Percentiles rank a stretch among this genome's conserved stretches.
These are phyloP conservation scores for Tachina lurida DNA, from an alignment of 2,888 invertebrate genomes.

Conservation along the genomic window DNA sequence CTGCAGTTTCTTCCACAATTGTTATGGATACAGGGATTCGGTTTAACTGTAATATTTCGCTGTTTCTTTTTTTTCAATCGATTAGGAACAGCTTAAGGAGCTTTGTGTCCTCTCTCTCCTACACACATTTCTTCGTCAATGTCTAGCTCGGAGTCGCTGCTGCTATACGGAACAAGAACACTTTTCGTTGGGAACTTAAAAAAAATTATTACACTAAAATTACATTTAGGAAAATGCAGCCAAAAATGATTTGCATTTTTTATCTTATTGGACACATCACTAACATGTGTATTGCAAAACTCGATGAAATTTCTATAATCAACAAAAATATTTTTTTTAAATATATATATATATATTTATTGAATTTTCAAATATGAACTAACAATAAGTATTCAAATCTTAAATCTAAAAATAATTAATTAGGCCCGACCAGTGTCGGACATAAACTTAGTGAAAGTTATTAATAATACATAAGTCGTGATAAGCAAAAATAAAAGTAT, in stretches of 20 bases:
- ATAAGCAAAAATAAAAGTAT: no score
- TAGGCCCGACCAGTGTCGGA: no score
- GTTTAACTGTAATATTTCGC: neutral
- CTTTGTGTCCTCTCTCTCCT: constrained; percentile 3
- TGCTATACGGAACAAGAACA: constrained; percentile 14
- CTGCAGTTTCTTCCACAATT: constrained; percentile 12
- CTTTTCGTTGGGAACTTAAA: neutral
- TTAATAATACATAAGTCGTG: no score
- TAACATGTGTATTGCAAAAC: constrained; percentile 5
- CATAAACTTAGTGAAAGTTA: no score
- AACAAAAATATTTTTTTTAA: constrained; percentile 14
- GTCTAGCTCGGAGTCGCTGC: constrained; percentile 11
- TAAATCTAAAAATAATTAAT: no score
- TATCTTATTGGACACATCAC: constrained; percentile 8
- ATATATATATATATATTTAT: no score
- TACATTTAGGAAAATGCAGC: constrained; percentile 1
- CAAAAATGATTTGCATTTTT: constrained; percentile 5
- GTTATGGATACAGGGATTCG: constrained; percentile 13
- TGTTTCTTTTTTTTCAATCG: constrained; percentile 5
- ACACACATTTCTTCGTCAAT: constrained; percentile 11
- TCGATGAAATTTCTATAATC: constrained; percentile 16
- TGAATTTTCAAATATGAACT: no score
- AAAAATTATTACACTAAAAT: constrained; percentile 9
- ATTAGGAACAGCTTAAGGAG: neutral
- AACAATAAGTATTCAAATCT: no score